Evolutionary conservation across 2,888 invertebrate species (phyloP).

Genomic region (Nudaria mundana): DNA sequence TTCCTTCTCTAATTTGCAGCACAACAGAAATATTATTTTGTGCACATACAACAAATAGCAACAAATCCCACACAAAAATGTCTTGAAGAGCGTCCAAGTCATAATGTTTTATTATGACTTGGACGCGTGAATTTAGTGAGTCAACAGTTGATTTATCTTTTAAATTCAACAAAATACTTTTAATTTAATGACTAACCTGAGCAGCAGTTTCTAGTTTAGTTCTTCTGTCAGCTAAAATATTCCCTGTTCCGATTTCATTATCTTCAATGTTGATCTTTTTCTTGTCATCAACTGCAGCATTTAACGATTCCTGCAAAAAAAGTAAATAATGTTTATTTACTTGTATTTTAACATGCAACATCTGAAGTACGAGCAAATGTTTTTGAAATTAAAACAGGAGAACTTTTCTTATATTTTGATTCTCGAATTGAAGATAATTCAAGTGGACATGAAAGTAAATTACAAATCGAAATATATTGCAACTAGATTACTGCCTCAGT

Average conservation of each 20-base stretch:
- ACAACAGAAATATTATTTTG: no score
- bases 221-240: slow-evolving; percentile 71
- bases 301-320: slow-evolving; percentile 72
- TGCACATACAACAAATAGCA: not conserved
- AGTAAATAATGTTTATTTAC: not conserved
- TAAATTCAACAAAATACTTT: not conserved
- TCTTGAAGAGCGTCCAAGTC: slow-evolving; percentile 12
- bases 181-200: slow-evolving; percentile 59
- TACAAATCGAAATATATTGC: no score
- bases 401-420: no score
- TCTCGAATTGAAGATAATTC: no score
- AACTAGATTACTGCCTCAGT: no score
- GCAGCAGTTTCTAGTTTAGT: slow-evolving; percentile 81
- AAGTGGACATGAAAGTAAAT: no score
- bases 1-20: no score
- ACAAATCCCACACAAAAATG: slow-evolving; percentile 1
- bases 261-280: slow-evolving; percentile 69
- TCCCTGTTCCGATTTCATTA: slow-evolving; percentile 56
- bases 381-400: no score
- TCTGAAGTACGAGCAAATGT: no score
- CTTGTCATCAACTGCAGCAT: slow-evolving; percentile 67
- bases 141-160: not conserved
- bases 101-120: not conserved
- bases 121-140: not conserved
- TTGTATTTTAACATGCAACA: no score